Evolutionary conservation across 1,140 invertebrate genomes (phyloP).

Genomic region (Metaphire vulgaris): DNA sequence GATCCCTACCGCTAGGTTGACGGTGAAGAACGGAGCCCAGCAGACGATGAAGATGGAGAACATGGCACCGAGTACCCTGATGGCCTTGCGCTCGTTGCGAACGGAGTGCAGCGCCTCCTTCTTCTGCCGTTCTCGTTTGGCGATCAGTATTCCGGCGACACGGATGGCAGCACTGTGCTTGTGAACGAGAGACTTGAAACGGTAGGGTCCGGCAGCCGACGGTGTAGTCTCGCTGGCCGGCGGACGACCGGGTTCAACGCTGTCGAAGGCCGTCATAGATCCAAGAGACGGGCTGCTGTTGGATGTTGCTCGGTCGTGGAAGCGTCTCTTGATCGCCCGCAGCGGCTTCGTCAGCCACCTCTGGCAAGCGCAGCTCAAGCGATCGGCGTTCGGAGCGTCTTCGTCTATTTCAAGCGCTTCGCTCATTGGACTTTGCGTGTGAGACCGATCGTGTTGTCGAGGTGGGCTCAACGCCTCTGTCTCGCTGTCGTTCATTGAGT

Average conservation of each 20-base stretch:
- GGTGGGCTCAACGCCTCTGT: background rate
- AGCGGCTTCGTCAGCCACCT: too few species aligned
- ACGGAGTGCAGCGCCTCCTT: conserved; percentile 27
- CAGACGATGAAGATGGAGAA: conserved; percentile 88
- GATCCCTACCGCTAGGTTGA: conserved; percentile 72
- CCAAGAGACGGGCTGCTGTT: too few species aligned
- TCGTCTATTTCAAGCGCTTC: too few species aligned
- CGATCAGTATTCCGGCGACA: conserved; percentile 7
- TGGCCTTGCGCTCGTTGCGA: conserved; percentile 74
- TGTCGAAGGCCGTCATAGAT: too few species aligned
- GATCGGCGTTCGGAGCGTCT: too few species aligned
- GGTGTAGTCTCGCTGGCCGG: too few species aligned
- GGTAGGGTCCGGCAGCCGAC: too few species aligned
- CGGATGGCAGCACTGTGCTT: conserved; percentile 23
- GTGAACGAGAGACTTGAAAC: conserved; percentile 1
- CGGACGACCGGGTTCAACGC: too few species aligned
- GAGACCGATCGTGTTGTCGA: background rate
- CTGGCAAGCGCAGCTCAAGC: too few species aligned
- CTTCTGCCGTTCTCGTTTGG: background rate
- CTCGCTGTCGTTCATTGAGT: background rate
- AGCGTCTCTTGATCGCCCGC: too few species aligned
- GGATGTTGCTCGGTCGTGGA: too few species aligned
- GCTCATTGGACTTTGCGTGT: too few species aligned
- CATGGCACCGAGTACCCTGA: conserved; percentile 81
- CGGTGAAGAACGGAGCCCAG: conserved; percentile 87